These are phyloP conservation scores for Elaphurus davidianus DNA, from an alignment of 2,113 vertebrate genomes.

Conservation along the genomic window DNA sequence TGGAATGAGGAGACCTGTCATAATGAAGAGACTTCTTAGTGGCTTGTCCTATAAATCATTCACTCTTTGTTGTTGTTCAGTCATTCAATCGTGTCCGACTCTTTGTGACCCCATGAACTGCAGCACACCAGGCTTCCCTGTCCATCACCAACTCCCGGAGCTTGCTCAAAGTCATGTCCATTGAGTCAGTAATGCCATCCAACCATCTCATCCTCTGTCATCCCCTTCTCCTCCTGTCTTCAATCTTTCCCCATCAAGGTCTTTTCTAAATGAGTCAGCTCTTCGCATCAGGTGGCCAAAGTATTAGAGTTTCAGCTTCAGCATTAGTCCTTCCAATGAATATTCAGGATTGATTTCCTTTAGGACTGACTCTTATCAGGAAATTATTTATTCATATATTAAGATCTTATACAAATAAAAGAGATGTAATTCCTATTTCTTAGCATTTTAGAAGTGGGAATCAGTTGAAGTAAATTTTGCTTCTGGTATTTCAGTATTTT, in stretches of 20 bases:
- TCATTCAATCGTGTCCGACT: fast-evolving
- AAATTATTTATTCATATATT: slow-evolving; percentile 20
- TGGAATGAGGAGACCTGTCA: neutral
- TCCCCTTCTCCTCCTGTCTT: neutral
- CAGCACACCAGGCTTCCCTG: neutral
- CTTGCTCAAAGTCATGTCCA: neutral
- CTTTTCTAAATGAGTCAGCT: neutral
- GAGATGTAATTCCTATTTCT: neutral
- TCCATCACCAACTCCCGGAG: neutral
- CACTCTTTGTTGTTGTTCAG: neutral
- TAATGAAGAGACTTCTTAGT: neutral
- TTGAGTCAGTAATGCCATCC: neutral
- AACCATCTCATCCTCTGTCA: neutral
- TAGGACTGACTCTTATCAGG: neutral
- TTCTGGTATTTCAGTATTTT: slow-evolving; percentile 30
- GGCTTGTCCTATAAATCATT: neutral
- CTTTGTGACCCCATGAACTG: neutral
- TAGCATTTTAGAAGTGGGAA: slow-evolving; percentile 16
- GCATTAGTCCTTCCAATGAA: neutral
- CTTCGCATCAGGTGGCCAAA: neutral
- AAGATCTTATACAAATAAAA: slow-evolving; percentile 42
- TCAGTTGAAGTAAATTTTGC: slow-evolving; percentile 26
- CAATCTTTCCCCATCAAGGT: neutral
- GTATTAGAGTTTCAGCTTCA: neutral
- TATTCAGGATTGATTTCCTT: neutral